Evolutionary conservation across 2,113 vertebrate genomes (phyloP), one percentile per base, ranked within the genome.

Genomic region (Asarcornis scutulata): DNA sequence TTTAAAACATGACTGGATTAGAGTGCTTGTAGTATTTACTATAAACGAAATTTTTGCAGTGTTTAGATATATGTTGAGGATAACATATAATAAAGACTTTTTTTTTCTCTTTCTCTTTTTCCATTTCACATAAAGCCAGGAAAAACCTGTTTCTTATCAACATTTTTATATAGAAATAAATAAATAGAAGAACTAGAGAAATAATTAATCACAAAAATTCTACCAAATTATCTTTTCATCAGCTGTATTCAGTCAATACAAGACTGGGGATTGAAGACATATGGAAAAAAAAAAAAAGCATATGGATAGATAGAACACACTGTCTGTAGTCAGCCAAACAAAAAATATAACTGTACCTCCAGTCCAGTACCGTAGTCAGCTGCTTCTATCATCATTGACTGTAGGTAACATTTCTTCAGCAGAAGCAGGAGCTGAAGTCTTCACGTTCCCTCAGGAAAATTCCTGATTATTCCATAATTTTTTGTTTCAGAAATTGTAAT

Each of bases 401-500:
- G 53, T 6, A 6, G 56, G 23, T 26, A 90, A 46, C 11, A 31
- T 78, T 91, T 92, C 56, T 92, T 91, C n/a, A 4, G 7, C 46
- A 46, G n/a, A 91, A 82, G 6, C 21, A 84, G 46, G 21, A 48
- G 46, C 46, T 48, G 20, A 25, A 9, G 34, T 42, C n/a, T 83
- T 69, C 32, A 73, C 0, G 1, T 80, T 85, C 34, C 73, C 25
- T 34, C 42, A 84, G 46, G 21, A 81, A 81, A 84, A 71, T 55
- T 85, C 36, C 26, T 44, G 40, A 40, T 40, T 40, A 89, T 71
- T 77, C 76, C 20, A 26, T 59, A 26, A 14, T 36, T 17, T 62
- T 87, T 89, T 91, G 25, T 83, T 89, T 68, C 36, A 18, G 8
- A 93, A 90, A 66, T 44, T 85, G 79, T 88, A 44, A 76, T 83